phyloP scores from a whole-genome alignment of 2,888 invertebrate genomes.

The Xanthorhoe designata region DNA sequence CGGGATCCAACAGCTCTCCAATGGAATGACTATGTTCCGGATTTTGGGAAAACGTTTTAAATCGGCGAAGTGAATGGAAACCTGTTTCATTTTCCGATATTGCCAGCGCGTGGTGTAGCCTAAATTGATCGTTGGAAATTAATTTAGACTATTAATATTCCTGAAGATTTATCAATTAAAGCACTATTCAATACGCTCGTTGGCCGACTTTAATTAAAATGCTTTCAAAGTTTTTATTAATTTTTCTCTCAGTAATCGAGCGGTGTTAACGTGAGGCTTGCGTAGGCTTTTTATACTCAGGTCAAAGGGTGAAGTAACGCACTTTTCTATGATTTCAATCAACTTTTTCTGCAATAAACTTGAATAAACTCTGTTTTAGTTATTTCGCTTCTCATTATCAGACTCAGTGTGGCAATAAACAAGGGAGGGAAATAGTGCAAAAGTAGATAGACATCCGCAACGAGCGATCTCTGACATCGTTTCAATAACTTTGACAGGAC shows the following conservation, averaged over 20 bases:
- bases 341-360: neutral
- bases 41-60: conserved; percentile 42
- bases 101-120: conserved; percentile 32
- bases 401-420: conserved; percentile 17
- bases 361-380: neutral
- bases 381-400: conserved; percentile 9
- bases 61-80: conserved; percentile 35
- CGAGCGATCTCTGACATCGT: conserved; percentile 77
- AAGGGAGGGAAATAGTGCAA: conserved; percentile 56
- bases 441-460: conserved; percentile 69
- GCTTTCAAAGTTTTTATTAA: conserved; percentile 55
- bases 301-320: conserved; percentile 1
- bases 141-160: conserved; percentile 44
- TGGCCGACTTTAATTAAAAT: conserved; percentile 53
- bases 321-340: conserved; percentile 5
- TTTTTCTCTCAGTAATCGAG: conserved; percentile 49
- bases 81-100: conserved; percentile 39
- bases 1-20: conserved; percentile 51
- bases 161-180: conserved; percentile 47
- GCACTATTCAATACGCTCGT: conserved; percentile 48
- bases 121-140: conserved; percentile 44
- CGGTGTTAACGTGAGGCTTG: conserved; percentile 21
- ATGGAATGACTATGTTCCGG: conserved; percentile 38
- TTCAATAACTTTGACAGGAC: conserved; percentile 79
- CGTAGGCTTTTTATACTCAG: conserved; percentile 9